These are phyloP conservation scores for Phrynosoma blainvillii DNA, from an alignment of 2,113 vertebrate species.

Conservation along the genomic window DNA sequence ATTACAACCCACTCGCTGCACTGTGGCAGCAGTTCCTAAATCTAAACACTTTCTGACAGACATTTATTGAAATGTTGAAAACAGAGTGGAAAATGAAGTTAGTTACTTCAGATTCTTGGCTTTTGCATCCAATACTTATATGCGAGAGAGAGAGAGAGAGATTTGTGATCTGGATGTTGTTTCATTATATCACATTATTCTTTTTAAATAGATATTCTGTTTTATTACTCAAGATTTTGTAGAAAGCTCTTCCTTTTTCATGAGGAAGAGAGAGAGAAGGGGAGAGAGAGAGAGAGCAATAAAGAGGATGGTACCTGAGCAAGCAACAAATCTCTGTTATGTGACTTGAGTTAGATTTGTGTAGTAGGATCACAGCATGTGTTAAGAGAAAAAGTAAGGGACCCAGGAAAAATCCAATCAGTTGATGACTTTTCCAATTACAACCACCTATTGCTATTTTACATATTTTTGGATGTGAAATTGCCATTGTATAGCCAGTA, in stretches of 20 bases:
- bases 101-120: neutral
- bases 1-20: neutral
- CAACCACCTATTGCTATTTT: neutral
- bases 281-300: neutral
- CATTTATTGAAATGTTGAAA: slow-evolving; percentile 10
- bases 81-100: neutral
- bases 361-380: neutral
- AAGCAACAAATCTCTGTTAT: neutral
- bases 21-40: neutral
- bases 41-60: slow-evolving; percentile 1
- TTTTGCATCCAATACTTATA: slow-evolving; percentile 1
- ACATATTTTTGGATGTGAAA: neutral
- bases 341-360: too few species aligned
- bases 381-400: neutral
- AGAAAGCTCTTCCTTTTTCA: neutral
- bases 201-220: neutral
- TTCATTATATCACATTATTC: neutral
- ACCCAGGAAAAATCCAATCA: neutral
- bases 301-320: neutral
- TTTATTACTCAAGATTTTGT: neutral
- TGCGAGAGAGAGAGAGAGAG: neutral
- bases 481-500: neutral
- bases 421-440: too few species aligned
- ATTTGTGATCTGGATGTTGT: neutral
- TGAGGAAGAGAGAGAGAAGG: neutral